Percentiles rank a stretch among this genome's conserved stretches.
Conservation (phyloP, 1,140 invertebrate genomes). For the Aphis craccivora region DNA sequence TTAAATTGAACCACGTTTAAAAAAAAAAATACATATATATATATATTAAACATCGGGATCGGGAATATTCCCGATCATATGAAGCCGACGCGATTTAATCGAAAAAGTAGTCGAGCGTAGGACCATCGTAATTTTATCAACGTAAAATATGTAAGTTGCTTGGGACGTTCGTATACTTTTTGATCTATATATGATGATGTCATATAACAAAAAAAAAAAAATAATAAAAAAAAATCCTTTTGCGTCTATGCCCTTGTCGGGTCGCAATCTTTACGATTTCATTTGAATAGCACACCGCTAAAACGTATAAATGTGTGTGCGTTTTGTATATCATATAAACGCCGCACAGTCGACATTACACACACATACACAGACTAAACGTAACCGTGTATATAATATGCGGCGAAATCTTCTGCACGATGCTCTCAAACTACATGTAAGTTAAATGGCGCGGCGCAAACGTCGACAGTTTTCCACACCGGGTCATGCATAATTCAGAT, state of each 20-base stretch:
- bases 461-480: constrained; percentile 53
- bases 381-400: constrained; percentile 12
- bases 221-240: constrained; percentile 24
- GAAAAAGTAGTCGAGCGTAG: constrained; percentile 30
- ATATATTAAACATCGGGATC: neutral
- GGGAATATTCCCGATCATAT: too few relatives aligned
- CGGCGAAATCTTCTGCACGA: neutral
- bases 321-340: neutral
- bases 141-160: constrained; percentile 9
- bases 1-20: neutral
- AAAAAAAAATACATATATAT: neutral
- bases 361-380: neutral
- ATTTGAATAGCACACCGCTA: neutral
- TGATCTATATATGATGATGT: neutral
- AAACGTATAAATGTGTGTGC: neutral
- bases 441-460: constrained; percentile 56
- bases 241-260: neutral
- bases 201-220: neutral
- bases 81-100: neutral
- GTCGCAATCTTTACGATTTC: constrained; percentile 23
- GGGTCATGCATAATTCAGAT: constrained; percentile 57
- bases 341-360: neutral
- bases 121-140: neutral
- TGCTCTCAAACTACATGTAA: constrained; percentile 14
- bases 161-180: neutral